A percentile compares a stretch with the other conserved stretches of the same genome.
Conservation (phyloP, 2,113 vertebrate genomes). For the Amphiprion ocellaris region DNA sequence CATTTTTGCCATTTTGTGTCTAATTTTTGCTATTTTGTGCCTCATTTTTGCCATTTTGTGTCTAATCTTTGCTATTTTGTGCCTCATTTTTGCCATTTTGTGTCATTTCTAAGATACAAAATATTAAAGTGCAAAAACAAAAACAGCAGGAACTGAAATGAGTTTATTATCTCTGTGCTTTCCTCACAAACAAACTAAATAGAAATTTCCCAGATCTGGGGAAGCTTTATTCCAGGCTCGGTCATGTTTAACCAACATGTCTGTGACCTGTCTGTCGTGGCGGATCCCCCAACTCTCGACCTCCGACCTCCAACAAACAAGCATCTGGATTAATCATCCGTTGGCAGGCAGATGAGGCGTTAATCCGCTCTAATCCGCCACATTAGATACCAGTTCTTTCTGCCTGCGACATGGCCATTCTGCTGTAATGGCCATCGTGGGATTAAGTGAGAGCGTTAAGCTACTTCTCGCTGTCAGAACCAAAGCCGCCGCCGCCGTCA, state of each 20-base stretch:
- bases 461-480: constrained; percentile 58
- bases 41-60: too few species aligned
- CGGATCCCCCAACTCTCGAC: neutral
- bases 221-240: neutral
- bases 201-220: too few species aligned
- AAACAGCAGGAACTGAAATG: too few species aligned
- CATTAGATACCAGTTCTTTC: constrained; percentile 67
- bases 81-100: too few species aligned
- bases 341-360: constrained; percentile 50
- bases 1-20: too few species aligned
- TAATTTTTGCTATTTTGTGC: too few species aligned
- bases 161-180: neutral
- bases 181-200: neutral
- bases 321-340: constrained; percentile 68
- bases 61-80: too few species aligned
- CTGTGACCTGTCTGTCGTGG: neutral
- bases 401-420: constrained; percentile 55
- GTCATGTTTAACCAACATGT: constrained; percentile 19
- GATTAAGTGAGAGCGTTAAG: constrained; percentile 79
- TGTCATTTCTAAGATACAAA: too few species aligned
- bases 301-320: constrained; percentile 59
- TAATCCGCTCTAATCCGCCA: constrained; percentile 79
- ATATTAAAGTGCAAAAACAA: too few species aligned
- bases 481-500: neutral
- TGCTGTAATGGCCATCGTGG: constrained; percentile 65